Percentiles rank a stretch among this genome's conserved stretches.
Evolutionary conservation across 2,888 invertebrate genomes (phyloP).

Genomic region (Zygogramma bicolorata): DNA sequence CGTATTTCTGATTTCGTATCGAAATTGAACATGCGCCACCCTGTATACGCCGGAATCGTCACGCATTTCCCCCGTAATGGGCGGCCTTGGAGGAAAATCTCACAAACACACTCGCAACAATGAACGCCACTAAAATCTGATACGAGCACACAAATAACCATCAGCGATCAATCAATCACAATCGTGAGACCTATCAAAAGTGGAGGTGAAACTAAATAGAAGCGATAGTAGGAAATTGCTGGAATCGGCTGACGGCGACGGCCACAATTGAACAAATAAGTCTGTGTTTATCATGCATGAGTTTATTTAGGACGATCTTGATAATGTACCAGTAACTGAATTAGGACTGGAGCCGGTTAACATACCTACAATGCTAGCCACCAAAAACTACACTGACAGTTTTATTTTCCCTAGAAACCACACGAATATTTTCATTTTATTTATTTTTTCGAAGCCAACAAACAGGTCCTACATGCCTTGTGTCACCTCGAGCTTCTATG

Average conservation of each 20-base stretch:
- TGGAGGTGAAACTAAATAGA: slow-evolving; percentile 44
- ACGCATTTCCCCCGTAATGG: background rate
- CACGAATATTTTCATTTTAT: too few species aligned
- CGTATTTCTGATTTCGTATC: too few species aligned
- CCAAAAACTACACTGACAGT: too few species aligned
- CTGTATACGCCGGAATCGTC: background rate
- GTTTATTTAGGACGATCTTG: slow-evolving; percentile 3
- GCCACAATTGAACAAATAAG: slow-evolving; percentile 1
- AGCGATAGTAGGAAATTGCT: slow-evolving; percentile 4
- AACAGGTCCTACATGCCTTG: too few species aligned
- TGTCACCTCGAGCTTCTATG: too few species aligned
- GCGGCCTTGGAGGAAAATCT: slow-evolving; percentile 4
- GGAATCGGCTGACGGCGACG: background rate
- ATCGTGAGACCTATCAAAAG: slow-evolving; percentile 42
- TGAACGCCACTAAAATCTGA: slow-evolving; percentile 13
- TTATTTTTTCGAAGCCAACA: too few species aligned
- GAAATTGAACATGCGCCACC: background rate
- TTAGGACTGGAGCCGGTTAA: background rate
- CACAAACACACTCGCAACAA: background rate
- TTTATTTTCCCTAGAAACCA: too few species aligned
- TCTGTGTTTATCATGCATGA: background rate
- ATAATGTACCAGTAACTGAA: background rate
- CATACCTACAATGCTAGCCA: background rate
- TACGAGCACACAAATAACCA: slow-evolving; percentile 8
- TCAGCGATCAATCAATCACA: slow-evolving; percentile 42